A percentile compares a stretch with the other conserved stretches of the same genome.
phyloP scores from a whole-genome alignment of 1,140 invertebrate species.

The Diabrotica virgifera region DNA sequence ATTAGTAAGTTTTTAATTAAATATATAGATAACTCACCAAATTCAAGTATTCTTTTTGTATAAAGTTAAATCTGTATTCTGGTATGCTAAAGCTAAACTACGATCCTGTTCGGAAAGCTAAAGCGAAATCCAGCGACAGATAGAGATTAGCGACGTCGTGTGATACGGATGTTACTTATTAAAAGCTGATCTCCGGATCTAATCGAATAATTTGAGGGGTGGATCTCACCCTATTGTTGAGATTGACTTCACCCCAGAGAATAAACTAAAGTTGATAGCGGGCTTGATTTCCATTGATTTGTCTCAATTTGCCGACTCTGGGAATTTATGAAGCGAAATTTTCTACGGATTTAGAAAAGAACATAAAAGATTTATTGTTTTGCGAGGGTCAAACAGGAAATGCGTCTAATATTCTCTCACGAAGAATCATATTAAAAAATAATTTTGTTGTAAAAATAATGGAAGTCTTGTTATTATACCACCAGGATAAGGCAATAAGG shows the following conservation, averaged over 20 bases:
- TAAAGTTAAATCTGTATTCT: no score
- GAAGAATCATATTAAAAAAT: no score
- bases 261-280: background rate
- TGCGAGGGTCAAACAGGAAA: no score
- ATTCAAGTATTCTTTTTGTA: no score
- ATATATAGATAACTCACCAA: no score
- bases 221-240: constrained; percentile 30
- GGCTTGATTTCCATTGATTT: constrained; percentile 13
- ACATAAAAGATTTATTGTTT: no score
- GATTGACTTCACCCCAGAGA: constrained; percentile 13
- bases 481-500: no score
- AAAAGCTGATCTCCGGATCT: constrained; percentile 35
- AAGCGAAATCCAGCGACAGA: constrained; percentile 12
- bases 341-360: background rate
- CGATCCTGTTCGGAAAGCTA: background rate
- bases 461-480: no score
- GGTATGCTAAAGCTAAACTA: background rate
- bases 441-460: no score
- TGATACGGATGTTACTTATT: constrained; percentile 37
- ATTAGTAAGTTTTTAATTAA: no score
- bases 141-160: constrained; percentile 30
- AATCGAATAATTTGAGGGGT: constrained; percentile 36
- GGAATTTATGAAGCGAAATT: background rate
- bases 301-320: constrained; percentile 14
- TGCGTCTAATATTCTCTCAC: no score